A percentile compares a stretch with the other conserved stretches of the same genome.
Evolutionary conservation across 2,797 vertebrate species (phyloP).

Genomic region (Discoglossus pictus): DNA sequence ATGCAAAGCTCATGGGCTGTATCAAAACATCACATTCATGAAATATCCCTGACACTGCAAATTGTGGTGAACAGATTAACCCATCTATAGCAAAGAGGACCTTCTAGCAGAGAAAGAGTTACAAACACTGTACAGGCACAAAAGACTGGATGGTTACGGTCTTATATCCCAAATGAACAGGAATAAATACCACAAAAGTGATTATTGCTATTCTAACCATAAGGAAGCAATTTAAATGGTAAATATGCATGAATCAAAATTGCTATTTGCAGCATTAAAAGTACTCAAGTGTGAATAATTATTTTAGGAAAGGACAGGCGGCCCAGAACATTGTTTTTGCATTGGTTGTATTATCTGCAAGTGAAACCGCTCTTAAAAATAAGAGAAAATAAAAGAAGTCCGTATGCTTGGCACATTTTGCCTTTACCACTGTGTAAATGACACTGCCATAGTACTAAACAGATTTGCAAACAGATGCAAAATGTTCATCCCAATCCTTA

Average conservation of each 20-base stretch:
- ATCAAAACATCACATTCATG: constrained; percentile 19
- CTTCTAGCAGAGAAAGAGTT: too few relatives aligned
- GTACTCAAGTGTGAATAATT: constrained; percentile 32
- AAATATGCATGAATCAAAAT: not conserved
- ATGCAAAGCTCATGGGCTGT: constrained; percentile 4
- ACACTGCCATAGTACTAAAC: constrained; percentile 42
- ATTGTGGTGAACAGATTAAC: constrained; percentile 9
- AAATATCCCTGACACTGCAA: constrained; percentile 12
- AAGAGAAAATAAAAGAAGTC: constrained; percentile 33
- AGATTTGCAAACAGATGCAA: constrained; percentile 51
- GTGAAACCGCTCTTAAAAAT: constrained; percentile 18
- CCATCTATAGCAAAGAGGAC: too few relatives aligned
- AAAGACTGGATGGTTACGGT: too few relatives aligned
- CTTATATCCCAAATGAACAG: not conserved
- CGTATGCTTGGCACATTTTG: constrained; percentile 39
- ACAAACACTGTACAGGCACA: too few relatives aligned
- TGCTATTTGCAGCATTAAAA: constrained; percentile 16
- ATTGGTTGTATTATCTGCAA: constrained; percentile 28
- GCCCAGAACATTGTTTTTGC: constrained; percentile 14
- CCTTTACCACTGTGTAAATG: constrained; percentile 45
- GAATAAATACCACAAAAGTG: constrained; percentile 4
- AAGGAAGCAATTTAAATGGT: constrained; percentile 11
- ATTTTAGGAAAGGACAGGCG: not conserved
- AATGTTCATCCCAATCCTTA: constrained; percentile 46
- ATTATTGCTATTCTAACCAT: not conserved